These are phyloP conservation scores for Mythimna pallens DNA, from an alignment of 2,888 invertebrate genomes.

Conservation along the genomic window DNA sequence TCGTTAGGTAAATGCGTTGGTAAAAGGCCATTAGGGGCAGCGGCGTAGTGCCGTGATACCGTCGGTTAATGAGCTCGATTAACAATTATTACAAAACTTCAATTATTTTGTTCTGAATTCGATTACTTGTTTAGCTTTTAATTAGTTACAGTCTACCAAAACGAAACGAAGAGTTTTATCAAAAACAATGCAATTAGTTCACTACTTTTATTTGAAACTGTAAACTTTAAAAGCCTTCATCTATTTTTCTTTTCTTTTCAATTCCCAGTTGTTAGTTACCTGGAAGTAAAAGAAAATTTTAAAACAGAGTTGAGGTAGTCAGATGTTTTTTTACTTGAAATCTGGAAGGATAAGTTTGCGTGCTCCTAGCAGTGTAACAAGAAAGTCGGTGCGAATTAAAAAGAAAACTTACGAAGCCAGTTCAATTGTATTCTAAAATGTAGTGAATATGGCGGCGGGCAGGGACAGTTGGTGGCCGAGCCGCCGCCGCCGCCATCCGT, in stretches of 20 bases:
- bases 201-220: conserved; percentile 9
- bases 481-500: conserved; percentile 24
- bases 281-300: conserved; percentile 15
- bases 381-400: conserved; percentile 51
- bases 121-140: conserved; percentile 23
- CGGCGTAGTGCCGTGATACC: conserved; percentile 68
- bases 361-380: conserved; percentile 37
- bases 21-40: conserved; percentile 71
- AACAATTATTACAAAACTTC: conserved; percentile 70
- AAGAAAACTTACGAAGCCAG: conserved; percentile 52
- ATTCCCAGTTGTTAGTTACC: conserved; percentile 13
- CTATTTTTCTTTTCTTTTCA: conserved; percentile 28
- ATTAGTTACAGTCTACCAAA: background rate
- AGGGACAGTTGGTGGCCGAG: conserved; percentile 30
- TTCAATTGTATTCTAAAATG: conserved; percentile 58
- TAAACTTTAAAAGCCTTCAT: conserved; percentile 8
- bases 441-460: conserved; percentile 37
- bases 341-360: conserved; percentile 35
- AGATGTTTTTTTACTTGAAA: conserved; percentile 44
- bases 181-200: conserved; percentile 8
- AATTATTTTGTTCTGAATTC: conserved; percentile 66
- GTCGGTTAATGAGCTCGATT: conserved; percentile 73
- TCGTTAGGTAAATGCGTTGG: conserved; percentile 69
- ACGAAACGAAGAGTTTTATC: background rate
- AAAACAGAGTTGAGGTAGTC: conserved; percentile 24